phyloP scores from a whole-genome alignment of 2,888 invertebrate species.

The Altica lythri region DNA sequence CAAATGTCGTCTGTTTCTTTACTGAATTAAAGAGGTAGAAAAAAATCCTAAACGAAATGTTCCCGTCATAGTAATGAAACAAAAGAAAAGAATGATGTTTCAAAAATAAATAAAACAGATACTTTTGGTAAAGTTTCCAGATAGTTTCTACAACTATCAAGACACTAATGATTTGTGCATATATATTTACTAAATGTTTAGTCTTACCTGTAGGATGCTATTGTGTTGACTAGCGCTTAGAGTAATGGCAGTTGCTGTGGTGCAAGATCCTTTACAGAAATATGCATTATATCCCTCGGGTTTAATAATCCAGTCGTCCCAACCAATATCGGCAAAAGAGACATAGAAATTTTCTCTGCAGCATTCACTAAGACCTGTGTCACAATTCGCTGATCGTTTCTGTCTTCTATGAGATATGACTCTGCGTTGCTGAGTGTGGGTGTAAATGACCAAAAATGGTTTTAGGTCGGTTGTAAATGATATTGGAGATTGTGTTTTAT shows the following conservation, averaged over 20 bases:
- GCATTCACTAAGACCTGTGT: constrained; percentile 73
- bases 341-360: constrained; percentile 83
- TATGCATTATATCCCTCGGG: constrained; percentile 85
- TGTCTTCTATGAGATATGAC: constrained; percentile 45
- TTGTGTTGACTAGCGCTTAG: constrained; percentile 69
- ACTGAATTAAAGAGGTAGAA: no score
- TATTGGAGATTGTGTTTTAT: constrained; percentile 68
- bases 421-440: constrained; percentile 70
- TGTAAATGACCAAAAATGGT: constrained; percentile 81
- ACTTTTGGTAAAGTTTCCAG: no score
- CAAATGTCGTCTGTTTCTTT: no score
- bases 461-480: constrained; percentile 71
- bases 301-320: constrained; percentile 86
- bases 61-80: no score
- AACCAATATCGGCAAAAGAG: constrained; percentile 82
- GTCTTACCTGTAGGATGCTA: constrained; percentile 75
- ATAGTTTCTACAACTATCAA: no score
- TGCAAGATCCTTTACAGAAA: constrained; percentile 83
- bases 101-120: no score
- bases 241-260: constrained; percentile 72
- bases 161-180: no score
- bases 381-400: constrained; percentile 69
- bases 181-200: no score
- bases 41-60: no score
- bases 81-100: no score